A percentile compares a stretch with the other conserved stretches of the same genome.
Evolutionary conservation across 1,140 invertebrate species (phyloP).

Genomic region (Scaptomyza graminum): DNA sequence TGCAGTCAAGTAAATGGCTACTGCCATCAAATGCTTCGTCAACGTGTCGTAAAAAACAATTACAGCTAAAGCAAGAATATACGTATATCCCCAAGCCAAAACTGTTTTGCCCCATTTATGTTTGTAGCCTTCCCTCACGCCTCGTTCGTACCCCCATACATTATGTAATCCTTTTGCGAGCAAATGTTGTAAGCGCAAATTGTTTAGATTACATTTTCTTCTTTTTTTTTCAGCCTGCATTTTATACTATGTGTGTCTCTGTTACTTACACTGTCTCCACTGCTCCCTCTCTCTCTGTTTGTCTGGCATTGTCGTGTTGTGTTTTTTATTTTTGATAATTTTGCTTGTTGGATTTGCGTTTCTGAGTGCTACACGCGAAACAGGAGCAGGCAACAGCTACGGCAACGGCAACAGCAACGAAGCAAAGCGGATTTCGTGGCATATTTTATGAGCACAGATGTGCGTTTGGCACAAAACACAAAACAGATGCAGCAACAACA

Average conservation of each 20-base stretch:
- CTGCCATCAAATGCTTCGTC: conserved; percentile 14
- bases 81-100: conserved; percentile 26
- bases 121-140: background rate
- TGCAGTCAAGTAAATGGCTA: conserved; percentile 41
- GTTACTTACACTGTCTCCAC: background rate
- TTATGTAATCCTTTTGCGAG: conserved; percentile 69
- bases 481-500: conserved; percentile 3
- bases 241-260: conserved; percentile 35
- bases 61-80: conserved; percentile 46
- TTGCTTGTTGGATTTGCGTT: conserved; percentile 62
- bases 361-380: conserved; percentile 22
- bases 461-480: conserved; percentile 23
- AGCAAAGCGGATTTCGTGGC: conserved; percentile 65
- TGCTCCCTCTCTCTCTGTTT: conserved; percentile 4
- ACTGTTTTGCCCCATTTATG: conserved; percentile 9
- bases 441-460: conserved; percentile 64
- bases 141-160: background rate
- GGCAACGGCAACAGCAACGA: background rate
- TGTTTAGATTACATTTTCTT: conserved; percentile 71
- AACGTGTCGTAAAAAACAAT: conserved; percentile 68
- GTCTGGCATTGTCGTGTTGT: conserved; percentile 9
- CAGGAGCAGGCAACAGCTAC: background rate
- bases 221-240: conserved; percentile 55
- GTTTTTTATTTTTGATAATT: conserved; percentile 72
- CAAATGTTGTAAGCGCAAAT: conserved; percentile 64